phyloP scores from a whole-genome alignment of 2,888 invertebrate species.

The Leucophenga maculata region DNA sequence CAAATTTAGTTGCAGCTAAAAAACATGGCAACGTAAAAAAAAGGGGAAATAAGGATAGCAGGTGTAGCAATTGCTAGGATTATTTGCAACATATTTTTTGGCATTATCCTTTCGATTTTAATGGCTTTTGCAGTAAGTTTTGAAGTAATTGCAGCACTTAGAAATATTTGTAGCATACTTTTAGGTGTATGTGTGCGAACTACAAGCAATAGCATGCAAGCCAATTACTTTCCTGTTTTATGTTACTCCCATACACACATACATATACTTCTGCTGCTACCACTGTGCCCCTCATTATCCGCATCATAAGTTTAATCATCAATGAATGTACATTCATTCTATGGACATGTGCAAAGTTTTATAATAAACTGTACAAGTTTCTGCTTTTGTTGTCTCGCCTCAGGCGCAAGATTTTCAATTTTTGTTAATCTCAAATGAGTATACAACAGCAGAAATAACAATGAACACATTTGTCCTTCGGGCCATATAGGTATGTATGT shows the following conservation, averaged over 20 bases:
- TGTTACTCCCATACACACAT: too few species aligned
- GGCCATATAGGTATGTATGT: slow-evolving; percentile 36
- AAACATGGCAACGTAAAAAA: neutral
- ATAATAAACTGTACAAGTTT: slow-evolving; percentile 39
- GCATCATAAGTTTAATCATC: slow-evolving; percentile 53
- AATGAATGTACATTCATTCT: slow-evolving; percentile 27
- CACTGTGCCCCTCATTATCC: slow-evolving; percentile 33
- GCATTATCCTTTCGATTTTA: slow-evolving; percentile 61
- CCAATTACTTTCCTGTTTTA: slow-evolving; percentile 47
- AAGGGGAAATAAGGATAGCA: neutral
- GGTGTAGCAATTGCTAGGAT: slow-evolving; percentile 40
- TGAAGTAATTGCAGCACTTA: neutral
- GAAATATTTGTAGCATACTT: slow-evolving; percentile 11
- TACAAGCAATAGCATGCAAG: slow-evolving; percentile 42
- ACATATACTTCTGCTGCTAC: neutral
- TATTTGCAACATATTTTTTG: slow-evolving; percentile 59
- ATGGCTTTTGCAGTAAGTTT: slow-evolving; percentile 28
- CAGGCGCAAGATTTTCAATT: slow-evolving; percentile 61
- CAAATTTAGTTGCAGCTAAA: slow-evolving; percentile 27
- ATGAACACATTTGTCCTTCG: slow-evolving; percentile 6
- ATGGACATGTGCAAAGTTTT: slow-evolving; percentile 13
- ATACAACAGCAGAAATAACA: slow-evolving; percentile 34
- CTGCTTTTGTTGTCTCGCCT: slow-evolving; percentile 41
- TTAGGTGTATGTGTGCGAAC: slow-evolving; percentile 1
- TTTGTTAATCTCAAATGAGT: slow-evolving; percentile 65